These are phyloP conservation scores for Nanorana parkeri DNA, from an alignment of 2,113 vertebrate genomes.

Conservation along the genomic window DNA sequence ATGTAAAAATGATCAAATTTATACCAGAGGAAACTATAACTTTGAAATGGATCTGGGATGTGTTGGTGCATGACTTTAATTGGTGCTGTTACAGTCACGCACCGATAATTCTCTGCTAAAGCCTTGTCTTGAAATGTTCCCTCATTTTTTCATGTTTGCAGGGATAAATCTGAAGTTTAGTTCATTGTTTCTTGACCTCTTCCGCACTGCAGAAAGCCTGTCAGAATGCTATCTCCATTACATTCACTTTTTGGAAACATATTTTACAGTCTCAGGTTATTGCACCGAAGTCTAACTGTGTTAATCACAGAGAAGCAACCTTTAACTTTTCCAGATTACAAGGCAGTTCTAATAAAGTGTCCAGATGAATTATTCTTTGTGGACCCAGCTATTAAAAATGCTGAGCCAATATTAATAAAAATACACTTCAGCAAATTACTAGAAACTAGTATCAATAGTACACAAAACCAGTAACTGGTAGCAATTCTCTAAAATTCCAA, in stretches of 20 bases:
- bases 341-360: neutral
- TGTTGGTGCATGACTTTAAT: constrained; percentile 50
- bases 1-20: constrained; percentile 21
- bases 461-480: no score
- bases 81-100: constrained; percentile 46
- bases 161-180: constrained; percentile 36
- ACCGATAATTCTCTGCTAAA: constrained; percentile 28
- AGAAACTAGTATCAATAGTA: neutral
- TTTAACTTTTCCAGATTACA: neutral
- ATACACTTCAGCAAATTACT: neutral
- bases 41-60: constrained; percentile 29
- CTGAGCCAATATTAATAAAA: no score
- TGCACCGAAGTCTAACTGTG: neutral
- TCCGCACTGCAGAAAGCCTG: constrained; percentile 5
- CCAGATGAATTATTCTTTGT: no score
- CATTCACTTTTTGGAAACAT: constrained; percentile 30
- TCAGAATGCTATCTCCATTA: constrained; percentile 22
- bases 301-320: neutral
- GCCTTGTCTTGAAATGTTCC: constrained; percentile 22
- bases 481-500: no score
- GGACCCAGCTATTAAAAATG: no score
- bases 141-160: constrained; percentile 40
- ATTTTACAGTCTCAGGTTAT: constrained; percentile 2
- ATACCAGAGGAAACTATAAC: constrained; percentile 8
- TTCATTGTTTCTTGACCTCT: constrained; percentile 50